Conservation (phyloP, 1,140 invertebrate species). For the Aphaenogaster ashmeadi region DNA sequence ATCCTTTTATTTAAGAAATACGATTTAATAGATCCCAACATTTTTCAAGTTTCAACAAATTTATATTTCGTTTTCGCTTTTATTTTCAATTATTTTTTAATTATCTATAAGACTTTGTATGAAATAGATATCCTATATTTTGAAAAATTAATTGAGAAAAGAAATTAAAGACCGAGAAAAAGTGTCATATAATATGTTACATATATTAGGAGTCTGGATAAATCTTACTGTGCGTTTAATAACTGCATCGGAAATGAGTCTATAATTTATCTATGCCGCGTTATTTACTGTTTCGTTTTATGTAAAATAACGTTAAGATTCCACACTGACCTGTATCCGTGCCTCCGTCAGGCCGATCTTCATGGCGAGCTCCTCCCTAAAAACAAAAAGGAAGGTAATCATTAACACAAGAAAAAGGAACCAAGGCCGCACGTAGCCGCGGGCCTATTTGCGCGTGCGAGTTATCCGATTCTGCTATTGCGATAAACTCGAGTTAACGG, state of each 20-base stretch:
- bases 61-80: neutral
- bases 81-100: neutral
- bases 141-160: neutral
- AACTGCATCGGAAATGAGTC: neutral
- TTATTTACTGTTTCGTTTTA: neutral
- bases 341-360: conserved; percentile 99
- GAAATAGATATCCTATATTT: neutral
- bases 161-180: neutral
- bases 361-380: conserved; percentile 98
- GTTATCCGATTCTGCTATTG: conserved; percentile 48
- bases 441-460: conserved; percentile 52
- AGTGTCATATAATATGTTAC: neutral
- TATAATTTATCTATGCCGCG: neutral
- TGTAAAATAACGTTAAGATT: conserved; percentile 19
- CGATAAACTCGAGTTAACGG: conserved; percentile 43
- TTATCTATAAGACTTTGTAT: neutral
- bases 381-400: conserved; percentile 86
- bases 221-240: conserved; percentile 9
- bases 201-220: neutral
- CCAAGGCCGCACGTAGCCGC: conserved; percentile 74
- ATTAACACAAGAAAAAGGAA: conserved; percentile 74
- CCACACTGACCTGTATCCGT: conserved; percentile 96
- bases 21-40: neutral
- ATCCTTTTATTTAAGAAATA: neutral
- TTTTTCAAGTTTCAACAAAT: neutral